A percentile compares a stretch with the other conserved stretches of the same genome.
Conservation (phyloP, 2,113 vertebrate genomes). For the Phylloscopus trochiloides region DNA sequence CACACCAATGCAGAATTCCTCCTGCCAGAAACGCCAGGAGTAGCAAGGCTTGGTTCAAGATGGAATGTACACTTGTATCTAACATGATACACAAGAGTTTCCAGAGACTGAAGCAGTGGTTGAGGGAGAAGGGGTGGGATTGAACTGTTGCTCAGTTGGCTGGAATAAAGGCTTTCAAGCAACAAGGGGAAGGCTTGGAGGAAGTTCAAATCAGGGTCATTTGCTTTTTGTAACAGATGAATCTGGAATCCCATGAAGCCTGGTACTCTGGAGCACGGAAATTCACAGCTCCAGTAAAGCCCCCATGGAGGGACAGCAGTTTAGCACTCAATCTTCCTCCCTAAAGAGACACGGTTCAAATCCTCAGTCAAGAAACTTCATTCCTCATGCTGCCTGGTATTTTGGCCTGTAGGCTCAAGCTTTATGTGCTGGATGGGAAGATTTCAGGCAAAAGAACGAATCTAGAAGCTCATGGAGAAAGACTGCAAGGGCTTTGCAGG, state of each 20-base stretch:
- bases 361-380: background rate
- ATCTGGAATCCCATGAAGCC: background rate
- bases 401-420: background rate
- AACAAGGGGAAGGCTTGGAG: conserved; percentile 8
- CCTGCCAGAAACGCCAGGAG: background rate
- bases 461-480: background rate
- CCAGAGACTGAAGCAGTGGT: background rate
- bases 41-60: background rate
- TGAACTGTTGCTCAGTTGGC: background rate
- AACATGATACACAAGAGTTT: fast-evolving
- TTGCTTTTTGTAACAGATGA: conserved; percentile 4
- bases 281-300: background rate
- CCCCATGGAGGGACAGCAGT: background rate
- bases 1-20: background rate
- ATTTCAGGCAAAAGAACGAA: background rate
- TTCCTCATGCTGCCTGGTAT: background rate
- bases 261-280: background rate
- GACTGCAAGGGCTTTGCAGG: background rate
- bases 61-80: background rate
- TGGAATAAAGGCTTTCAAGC: background rate
- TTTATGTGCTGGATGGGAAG: background rate
- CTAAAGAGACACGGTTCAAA: background rate
- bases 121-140: background rate
- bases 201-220: conserved; percentile 37
- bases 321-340: background rate